Base-by-base conservation (phyloP, 2,797 vertebrate genomes). In the Phataginus tetradactyla region DNA sequence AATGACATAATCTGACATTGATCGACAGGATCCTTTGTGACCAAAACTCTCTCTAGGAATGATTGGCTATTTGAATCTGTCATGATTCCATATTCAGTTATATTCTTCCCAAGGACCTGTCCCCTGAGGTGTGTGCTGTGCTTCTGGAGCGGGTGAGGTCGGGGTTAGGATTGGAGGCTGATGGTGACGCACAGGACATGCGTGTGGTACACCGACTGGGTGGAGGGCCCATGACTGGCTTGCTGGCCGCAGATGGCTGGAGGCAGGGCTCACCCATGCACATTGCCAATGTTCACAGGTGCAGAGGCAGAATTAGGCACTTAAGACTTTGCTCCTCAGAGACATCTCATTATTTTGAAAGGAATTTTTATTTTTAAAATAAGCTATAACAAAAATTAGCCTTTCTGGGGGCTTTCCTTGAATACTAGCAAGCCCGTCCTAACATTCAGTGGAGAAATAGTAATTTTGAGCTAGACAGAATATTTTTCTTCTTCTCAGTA, bases 191-290 rank as follows among this genome's bases (percentile, higher is more conserved):
- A 7, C 39, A 57, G 55, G 20, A 15, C 29, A 1, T 42, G 37
- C 3, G 12, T 3, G 0, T 8, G 53, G 21, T 21, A 32, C 25
- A 3, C 0, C 11, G 4, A 8, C 2, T 21, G 1, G n/a, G 21
- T 4, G 6, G 29, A 29, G 77, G 42, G 2, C 0, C 1, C 0
- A 0, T 4, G 39, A 15, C 7, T 9, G 14, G 42, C 21, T 51
- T 29, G 13, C 0, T 2, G 68, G 51, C 77, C 64, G 9, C 3
- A 39, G 15, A 21, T 3, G 23, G 85, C 12, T 42, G 21, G 15
- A 32, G 10, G 29, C 1, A 7, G 34, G 23, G 5, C 25, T 27
- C n/a, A 0, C 75, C 21, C 18, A 20, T 3, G 4, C 32, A 25
- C 21, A 4, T 32, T 8, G 29, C 55, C 27, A 3, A 0, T 55